These are phyloP conservation scores for Anguilla anguilla DNA, from an alignment of 2,797 vertebrate genomes.

Conservation along the genomic window DNA sequence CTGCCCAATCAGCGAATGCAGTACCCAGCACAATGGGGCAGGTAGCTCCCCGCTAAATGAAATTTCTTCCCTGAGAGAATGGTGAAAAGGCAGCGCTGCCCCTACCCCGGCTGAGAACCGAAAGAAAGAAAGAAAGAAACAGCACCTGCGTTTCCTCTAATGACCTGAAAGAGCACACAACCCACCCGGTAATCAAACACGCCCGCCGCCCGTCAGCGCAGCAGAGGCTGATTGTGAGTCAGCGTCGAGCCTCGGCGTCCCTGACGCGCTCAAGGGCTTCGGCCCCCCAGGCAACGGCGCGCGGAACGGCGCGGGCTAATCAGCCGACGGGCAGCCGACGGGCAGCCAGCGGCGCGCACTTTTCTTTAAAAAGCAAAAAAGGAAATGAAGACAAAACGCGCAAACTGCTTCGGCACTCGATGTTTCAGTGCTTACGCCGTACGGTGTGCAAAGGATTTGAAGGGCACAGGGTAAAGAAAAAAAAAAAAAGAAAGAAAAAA, in stretches of 20 bases:
- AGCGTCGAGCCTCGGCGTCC: not conserved
- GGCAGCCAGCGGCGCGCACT: not conserved
- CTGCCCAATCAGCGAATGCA: not conserved
- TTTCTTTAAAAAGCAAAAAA: not conserved
- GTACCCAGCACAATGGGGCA: not conserved
- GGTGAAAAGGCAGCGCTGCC: slow-evolving; percentile 2
- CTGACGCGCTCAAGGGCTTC: not conserved
- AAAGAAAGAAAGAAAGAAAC: slow-evolving; percentile 13
- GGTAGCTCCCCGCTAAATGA: not conserved
- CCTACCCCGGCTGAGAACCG: not conserved
- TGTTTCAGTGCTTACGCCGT: not conserved
- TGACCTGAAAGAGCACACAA: slow-evolving; percentile 37
- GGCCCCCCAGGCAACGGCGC: not conserved
- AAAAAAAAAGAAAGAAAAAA: too few relatives aligned
- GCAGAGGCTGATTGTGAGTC: not conserved
- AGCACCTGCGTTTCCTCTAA: slow-evolving; percentile 27
- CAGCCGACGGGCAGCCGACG: not conserved
- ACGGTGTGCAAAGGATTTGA: not conserved
- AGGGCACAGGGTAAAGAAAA: too few relatives aligned
- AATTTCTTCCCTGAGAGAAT: not conserved
- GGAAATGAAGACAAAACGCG: not conserved
- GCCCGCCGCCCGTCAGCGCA: slow-evolving; percentile 16
- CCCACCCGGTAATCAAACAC: slow-evolving; percentile 53
- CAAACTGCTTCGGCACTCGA: not conserved
- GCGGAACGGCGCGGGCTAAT: not conserved